Conservation (phyloP, 2,888 invertebrate genomes). For the Anarsia innoxiella region DNA sequence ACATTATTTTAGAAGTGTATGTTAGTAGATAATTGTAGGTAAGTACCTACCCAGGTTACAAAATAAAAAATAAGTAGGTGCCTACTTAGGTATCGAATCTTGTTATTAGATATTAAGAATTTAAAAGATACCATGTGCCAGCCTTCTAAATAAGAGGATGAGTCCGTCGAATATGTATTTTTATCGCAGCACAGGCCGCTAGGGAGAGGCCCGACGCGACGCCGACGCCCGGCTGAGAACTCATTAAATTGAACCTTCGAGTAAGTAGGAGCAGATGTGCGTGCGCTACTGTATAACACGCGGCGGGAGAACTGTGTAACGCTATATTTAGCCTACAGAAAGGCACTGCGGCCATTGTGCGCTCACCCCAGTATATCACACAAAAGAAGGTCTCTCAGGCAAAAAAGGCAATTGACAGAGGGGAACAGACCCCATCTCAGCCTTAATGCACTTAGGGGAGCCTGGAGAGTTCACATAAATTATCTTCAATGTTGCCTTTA, state of each 20-base stretch:
- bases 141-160: too few species aligned
- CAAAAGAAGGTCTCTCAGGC: conserved; percentile 65
- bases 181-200: too few species aligned
- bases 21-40: too few species aligned
- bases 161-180: too few species aligned
- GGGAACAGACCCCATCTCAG: conserved; percentile 60
- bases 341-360: conserved; percentile 66
- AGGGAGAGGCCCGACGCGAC: too few species aligned
- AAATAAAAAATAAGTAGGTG: too few species aligned
- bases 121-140: too few species aligned
- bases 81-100: too few species aligned
- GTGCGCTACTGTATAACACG: conserved; percentile 49
- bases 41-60: too few species aligned
- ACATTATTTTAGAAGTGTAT: too few species aligned
- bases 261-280: conserved; percentile 49
- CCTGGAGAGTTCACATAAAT: conserved; percentile 41
- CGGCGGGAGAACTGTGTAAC: conserved; percentile 45
- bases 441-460: conserved; percentile 51
- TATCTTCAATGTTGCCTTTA: conserved; percentile 42
- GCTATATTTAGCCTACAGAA: conserved; percentile 72
- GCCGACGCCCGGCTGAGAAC: too few species aligned
- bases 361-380: conserved; percentile 57
- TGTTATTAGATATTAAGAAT: too few species aligned
- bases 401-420: conserved; percentile 64
- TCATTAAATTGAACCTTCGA: conserved; percentile 16